These are phyloP conservation scores for Motacilla tschutschensis DNA, from an alignment of 2,113 vertebrate genomes.

Conservation along the genomic window DNA sequence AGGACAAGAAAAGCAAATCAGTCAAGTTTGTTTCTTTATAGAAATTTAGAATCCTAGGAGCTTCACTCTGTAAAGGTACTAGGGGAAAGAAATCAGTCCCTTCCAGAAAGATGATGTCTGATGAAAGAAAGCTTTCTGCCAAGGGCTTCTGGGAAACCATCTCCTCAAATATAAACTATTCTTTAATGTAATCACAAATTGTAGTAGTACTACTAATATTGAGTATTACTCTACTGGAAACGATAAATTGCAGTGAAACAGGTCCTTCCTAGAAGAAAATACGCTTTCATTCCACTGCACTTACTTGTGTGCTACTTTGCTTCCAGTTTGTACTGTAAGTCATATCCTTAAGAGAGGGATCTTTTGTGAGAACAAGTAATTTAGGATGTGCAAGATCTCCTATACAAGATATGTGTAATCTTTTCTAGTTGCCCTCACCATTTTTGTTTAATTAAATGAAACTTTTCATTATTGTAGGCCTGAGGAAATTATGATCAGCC, in stretches of 20 bases:
- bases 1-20: neutral
- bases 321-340: neutral
- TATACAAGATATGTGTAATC: neutral
- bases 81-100: neutral
- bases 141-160: neutral
- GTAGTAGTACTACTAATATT: neutral
- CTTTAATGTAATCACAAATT: neutral
- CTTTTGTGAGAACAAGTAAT: fast-evolving
- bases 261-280: neutral
- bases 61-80: neutral
- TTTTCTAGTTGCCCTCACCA: neutral
- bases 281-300: neutral
- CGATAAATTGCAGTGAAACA: neutral
- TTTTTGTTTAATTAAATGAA: neutral
- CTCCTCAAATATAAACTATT: neutral
- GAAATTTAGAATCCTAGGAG: neutral
- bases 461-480: neutral
- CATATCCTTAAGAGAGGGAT: neutral
- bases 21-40: neutral
- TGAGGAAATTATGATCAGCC: neutral
- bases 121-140: neutral
- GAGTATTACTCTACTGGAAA: neutral
- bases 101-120: neutral
- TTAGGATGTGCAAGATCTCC: neutral
- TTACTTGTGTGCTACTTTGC: neutral